Evolutionary conservation across 2,888 invertebrate species (phyloP), one percentile per base, ranked within the genome.

Genomic region (Ceratothoa steindachneri): DNA sequence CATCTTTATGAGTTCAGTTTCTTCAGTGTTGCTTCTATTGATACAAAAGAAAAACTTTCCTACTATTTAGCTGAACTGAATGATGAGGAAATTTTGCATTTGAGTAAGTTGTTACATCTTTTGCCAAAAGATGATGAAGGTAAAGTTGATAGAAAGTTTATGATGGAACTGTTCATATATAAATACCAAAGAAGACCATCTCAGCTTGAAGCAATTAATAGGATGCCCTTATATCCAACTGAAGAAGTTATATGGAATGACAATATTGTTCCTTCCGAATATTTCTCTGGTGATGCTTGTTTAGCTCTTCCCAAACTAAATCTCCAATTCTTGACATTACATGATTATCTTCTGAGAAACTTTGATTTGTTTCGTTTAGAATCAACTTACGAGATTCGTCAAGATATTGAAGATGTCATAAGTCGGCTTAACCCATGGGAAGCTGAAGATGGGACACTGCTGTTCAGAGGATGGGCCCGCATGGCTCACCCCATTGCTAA

Each of bases 191-290:
- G 91, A 53, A 88, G 95, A 68, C 89, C 91, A 41, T 97, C 97
- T 0, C 97, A 99, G 83, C 85, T 98, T 71, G 95, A 97, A 83
- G 92, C 93, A 72, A 86, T 99, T 12, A 99, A 99, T 84, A 93
- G 95, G 81, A 97, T 98, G 95, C 98, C 99, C 0, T 87, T 99
- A 0, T 99, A 99, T 84, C 99, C 99, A 0, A 98, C 97, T 0
- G 99, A 99, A 84, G 91, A 93, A 75, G 91, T 98, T 1, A 95
- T 99, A 81, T 99, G 99, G 99, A 95, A 99, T 85, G 97, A 99
- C 84, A 97, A 98, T 83, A 90, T 99, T 60, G 98, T 99, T 0
- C 99, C 99, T 0, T 93, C 95, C 0, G 97, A 98, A 82, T 97
- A 97, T 84, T 98, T 93, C 86, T 93, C 94, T 55, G 97, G 97